A percentile compares a stretch with the other conserved stretches of the same genome.
Conservation (phyloP, 2,888 invertebrate genomes). For the Ectropis crepuscularia region DNA sequence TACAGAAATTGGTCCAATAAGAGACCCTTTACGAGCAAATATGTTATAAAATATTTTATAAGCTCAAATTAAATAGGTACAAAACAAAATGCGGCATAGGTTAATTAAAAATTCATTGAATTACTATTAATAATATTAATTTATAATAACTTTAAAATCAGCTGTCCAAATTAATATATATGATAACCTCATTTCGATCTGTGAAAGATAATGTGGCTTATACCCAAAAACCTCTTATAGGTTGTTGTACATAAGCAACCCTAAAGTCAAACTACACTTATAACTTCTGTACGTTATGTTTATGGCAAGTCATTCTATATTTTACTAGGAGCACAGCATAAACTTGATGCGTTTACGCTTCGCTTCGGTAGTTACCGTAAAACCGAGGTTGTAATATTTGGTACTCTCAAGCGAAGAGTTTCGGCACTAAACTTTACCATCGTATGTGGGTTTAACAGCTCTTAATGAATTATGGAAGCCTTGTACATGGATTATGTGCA, state of each 20-base stretch:
- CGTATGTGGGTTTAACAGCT: slow-evolving; percentile 35
- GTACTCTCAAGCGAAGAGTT: slow-evolving; percentile 30
- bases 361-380: slow-evolving; percentile 36
- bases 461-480: slow-evolving; percentile 40
- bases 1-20: too few relatives aligned
- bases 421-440: slow-evolving; percentile 36
- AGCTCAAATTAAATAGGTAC: too few relatives aligned
- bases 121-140: too few relatives aligned
- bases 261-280: slow-evolving; percentile 20
- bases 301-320: slow-evolving; percentile 21
- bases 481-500: slow-evolving; percentile 30
- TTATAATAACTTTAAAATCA: too few relatives aligned
- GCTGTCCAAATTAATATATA: too few relatives aligned
- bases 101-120: too few relatives aligned
- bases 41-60: too few relatives aligned
- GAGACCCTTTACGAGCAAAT: too few relatives aligned
- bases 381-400: slow-evolving; percentile 35
- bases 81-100: too few relatives aligned
- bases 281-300: slow-evolving; percentile 21
- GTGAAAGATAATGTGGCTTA: too few relatives aligned
- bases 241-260: not conserved
- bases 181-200: too few relatives aligned
- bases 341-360: slow-evolving; percentile 31
- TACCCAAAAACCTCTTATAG: not conserved
- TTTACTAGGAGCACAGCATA: slow-evolving; percentile 22